Evolutionary conservation across 2,888 invertebrate genomes (phyloP).

Genomic region (Drosophila monieri): DNA sequence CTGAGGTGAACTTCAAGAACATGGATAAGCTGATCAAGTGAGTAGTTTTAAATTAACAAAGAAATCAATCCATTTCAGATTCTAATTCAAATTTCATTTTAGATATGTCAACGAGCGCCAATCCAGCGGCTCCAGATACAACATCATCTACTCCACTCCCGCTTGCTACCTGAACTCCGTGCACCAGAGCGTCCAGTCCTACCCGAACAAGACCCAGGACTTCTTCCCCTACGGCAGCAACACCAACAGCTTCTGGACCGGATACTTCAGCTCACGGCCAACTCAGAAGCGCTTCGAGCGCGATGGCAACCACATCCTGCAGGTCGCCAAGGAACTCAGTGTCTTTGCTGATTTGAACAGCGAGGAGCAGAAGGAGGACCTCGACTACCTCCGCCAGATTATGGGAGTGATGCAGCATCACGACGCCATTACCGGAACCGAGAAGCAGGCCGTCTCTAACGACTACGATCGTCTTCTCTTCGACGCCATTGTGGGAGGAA

Average conservation of each 20-base stretch:
- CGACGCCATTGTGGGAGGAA: slow-evolving; percentile 87
- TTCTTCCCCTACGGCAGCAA: slow-evolving; percentile 96
- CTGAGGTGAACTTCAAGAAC: slow-evolving; percentile 91
- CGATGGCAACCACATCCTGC: slow-evolving; percentile 90
- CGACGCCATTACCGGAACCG: slow-evolving; percentile 93
- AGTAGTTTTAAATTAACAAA: slow-evolving; percentile 51
- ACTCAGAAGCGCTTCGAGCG: slow-evolving; percentile 91
- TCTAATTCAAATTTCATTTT: background rate
- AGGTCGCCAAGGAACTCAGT: slow-evolving; percentile 90
- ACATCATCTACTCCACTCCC: slow-evolving; percentile 93
- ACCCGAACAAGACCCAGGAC: slow-evolving; percentile 91
- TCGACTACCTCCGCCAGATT: slow-evolving; percentile 85
- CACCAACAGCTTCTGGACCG: slow-evolving; percentile 96
- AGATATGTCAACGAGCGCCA: slow-evolving; percentile 59
- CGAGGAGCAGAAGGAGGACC: slow-evolving; percentile 53
- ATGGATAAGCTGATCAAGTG: slow-evolving; percentile 95
- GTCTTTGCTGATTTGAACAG: slow-evolving; percentile 85
- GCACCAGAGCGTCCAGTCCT: slow-evolving; percentile 85
- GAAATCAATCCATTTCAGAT: background rate
- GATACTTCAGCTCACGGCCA: slow-evolving; percentile 93
- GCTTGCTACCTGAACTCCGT: slow-evolving; percentile 92
- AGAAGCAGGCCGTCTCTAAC: slow-evolving; percentile 92
- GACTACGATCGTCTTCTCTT: slow-evolving; percentile 93
- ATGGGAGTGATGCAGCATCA: slow-evolving; percentile 93
- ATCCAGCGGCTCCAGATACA: slow-evolving; percentile 87